Base-by-base conservation (phyloP, 2,888 invertebrate species). In the Phrixothrix hirtus region DNA sequence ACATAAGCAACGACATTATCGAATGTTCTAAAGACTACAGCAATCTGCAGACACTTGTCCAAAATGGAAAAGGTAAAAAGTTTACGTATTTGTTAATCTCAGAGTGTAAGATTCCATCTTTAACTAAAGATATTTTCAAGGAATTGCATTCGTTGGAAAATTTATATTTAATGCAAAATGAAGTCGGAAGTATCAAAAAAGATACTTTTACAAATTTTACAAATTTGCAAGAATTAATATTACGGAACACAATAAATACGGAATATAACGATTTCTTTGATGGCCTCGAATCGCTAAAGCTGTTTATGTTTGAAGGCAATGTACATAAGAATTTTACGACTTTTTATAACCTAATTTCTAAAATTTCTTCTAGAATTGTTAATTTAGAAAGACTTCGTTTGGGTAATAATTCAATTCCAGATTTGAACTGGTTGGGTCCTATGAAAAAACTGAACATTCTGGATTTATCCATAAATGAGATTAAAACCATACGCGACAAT, bases 231-330 rank as follows among this genome's bases (percentile, higher is more conserved):
- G 14, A 38, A 38, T n/a, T 38, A 13, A 11, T 7, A 3, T 25
- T 38, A 2, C 10, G 11, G 7, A 10, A 38, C 14, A 38, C 21
- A 9, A 27, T 2, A 2, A 26, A 26, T 13, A 27, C 9, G 11
- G 12, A 2, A 12, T 10, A 2, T 2, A 5, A 12, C 5, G 26
- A 38, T 6, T 2, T 16, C 12, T 36, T 10, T 9, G 27, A 27
- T 2, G 38, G 13, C 1, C 13, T 38, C 7, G 13, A 38, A 38
- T 25, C 10, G 7, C 6, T 38, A 25, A 13, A 38, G 11, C n/a
- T 25, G 38, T 25, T 38, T 6, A 26, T 38, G n/a, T 38, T 25
- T n/a, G 25, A 25, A 26, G 38, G 26, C 1, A 38, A 25, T 26
- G 10, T 10, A 12, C 10, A 11, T 13, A 2, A 25, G 12, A 27